Evolutionary conservation across 2,888 invertebrate genomes (phyloP).

Genomic region (Horisme vitalbata): DNA sequence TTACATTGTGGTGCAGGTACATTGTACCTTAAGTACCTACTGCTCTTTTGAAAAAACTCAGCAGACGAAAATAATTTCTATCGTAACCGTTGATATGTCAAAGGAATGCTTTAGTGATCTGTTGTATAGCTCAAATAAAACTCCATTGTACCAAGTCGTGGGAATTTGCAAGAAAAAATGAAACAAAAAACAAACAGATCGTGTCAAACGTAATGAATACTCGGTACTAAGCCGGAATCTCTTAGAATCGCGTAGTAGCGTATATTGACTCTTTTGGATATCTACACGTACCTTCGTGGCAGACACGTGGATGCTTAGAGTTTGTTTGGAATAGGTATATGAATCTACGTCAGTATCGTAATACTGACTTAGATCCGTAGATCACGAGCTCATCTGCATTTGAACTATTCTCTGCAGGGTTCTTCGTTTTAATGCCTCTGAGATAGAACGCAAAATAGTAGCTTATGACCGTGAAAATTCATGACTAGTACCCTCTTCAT

Average conservation of each 20-base stretch:
- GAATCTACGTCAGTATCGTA: too few species aligned
- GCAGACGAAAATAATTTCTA: neutral
- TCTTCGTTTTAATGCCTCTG: too few species aligned
- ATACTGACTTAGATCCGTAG: too few species aligned
- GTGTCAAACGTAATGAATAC: conserved; percentile 62
- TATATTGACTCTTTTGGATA: conserved; percentile 41
- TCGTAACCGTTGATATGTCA: neutral
- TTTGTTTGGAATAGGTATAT: too few species aligned
- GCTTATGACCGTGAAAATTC: too few species aligned
- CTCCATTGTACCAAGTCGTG: conserved; percentile 58
- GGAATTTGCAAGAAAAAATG: conserved; percentile 64
- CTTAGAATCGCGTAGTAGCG: conserved; percentile 57
- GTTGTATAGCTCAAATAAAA: conserved; percentile 55
- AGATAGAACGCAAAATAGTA: too few species aligned
- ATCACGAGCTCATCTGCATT: too few species aligned
- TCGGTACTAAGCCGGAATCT: conserved; percentile 67
- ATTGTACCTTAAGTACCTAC: too few species aligned
- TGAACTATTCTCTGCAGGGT: too few species aligned
- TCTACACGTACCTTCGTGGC: neutral
- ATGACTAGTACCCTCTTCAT: too few species aligned
- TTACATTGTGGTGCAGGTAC: too few species aligned
- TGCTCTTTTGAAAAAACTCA: neutral
- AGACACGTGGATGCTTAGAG: too few species aligned
- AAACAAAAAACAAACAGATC: conserved; percentile 52
- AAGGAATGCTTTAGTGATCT: neutral